Base-by-base conservation (phyloP, 64 coral and sea anemone genomes). In the Dendrophyllia cribrosa region DNA sequence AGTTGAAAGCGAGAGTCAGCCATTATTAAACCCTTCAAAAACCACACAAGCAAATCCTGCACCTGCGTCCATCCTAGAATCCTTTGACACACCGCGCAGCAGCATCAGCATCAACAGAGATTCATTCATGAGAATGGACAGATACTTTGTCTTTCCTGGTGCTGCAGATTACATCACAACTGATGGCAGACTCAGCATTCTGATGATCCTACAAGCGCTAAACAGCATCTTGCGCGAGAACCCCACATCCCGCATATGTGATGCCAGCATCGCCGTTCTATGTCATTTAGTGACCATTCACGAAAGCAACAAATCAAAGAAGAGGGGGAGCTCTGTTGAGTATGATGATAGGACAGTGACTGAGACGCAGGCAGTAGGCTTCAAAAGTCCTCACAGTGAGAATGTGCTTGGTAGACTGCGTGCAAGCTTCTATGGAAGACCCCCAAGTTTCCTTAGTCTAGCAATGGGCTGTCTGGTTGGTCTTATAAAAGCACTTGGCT, bases 81-180 rank as follows among this genome's bases (percentile, higher is more conserved):
- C 62, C 1, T 20, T 49, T 45, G 80, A 84, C 7, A 84, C 43
- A 67, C 62, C 80, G 22, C 43, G 80, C 20, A 12, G 16, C 19
- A 51, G 45, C n/a, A 47, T 67, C 34, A 68, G 19, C 43, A 45
- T 50, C 45, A 66, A 84, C 43, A 22, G 63, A 7, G 91, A 93
- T 16, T 93, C 82, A 0, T 88, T 76, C 66, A 66, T 72, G 5
- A 89, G 78, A 70, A 91, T 86, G 21, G 92, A 97, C 23, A 80
- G 90, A 8, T 97, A 97, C 58, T 84, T 88, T 9, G 95, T 97
- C 7, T 97, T 94, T 44, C 95, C 92, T 4, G 95, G 95, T 0
- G 88, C 91, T 22, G 95, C 91, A 3, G 95, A 97, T 23, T 97
- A 97, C 88, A 92, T 97, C 83, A 97, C 95, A 9, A 84, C 61